phyloP scores from a whole-genome alignment of 2,888 invertebrate genomes.

The Oeneis ivallda region DNA sequence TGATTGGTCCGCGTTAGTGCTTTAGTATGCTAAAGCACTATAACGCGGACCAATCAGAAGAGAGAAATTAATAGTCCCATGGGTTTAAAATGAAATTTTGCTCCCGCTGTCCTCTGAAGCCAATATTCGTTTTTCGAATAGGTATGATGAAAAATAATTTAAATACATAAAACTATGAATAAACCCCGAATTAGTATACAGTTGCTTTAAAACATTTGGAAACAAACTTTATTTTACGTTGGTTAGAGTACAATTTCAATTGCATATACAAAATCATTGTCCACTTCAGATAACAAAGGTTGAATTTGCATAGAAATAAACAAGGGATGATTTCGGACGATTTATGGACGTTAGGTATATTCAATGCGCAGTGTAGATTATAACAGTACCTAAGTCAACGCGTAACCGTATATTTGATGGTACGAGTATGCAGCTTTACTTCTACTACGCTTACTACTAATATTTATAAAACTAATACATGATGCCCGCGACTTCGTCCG shows the following conservation, averaged over 20 bases:
- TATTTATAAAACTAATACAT: too few species aligned
- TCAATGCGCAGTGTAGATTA: constrained; percentile 23
- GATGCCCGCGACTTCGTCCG: too few species aligned
- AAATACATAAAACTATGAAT: constrained; percentile 31
- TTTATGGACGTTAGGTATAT: constrained; percentile 50
- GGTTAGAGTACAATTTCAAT: constrained; percentile 29
- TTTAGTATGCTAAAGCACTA: too few species aligned
- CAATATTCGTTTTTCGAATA: too few species aligned
- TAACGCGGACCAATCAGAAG: too few species aligned
- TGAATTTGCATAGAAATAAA: constrained; percentile 72
- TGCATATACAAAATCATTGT: constrained; percentile 50
- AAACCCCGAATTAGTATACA: constrained; percentile 19
- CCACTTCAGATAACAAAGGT: constrained; percentile 62
- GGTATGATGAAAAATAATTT: constrained; percentile 17
- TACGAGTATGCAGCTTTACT: not conserved
- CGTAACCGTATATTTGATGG: not conserved
- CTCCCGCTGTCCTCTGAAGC: too few species aligned
- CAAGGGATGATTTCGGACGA: constrained; percentile 64
- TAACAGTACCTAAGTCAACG: constrained; percentile 3
- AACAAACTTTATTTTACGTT: constrained; percentile 13
- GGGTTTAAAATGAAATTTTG: too few species aligned
- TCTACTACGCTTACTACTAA: too few species aligned
- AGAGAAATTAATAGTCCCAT: too few species aligned
- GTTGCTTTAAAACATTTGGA: not conserved
- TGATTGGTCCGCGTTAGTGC: too few species aligned